Evolutionary conservation across 2,888 invertebrate genomes (phyloP), one percentile per base, ranked within the genome.

Genomic region (Agrotis ipsilon): DNA sequence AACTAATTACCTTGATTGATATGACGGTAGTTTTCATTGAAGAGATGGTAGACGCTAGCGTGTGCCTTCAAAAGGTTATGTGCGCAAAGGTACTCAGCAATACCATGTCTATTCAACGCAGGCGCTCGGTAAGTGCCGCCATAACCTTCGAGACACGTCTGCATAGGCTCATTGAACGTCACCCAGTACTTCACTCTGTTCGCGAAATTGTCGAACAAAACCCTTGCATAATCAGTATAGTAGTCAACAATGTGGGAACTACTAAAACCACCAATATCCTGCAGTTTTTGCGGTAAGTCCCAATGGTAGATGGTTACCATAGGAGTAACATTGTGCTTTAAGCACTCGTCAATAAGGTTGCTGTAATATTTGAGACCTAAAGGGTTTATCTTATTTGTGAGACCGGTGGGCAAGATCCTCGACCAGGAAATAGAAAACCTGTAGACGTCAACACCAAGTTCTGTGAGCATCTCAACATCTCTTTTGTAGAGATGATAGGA

Each of bases 391-490:
- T 96, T 88, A 85, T 97, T 97, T 16, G 96, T 96, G 68, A 97
- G 95, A 14, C 98, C 98, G 16, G 96, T 97, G 0, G 98, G 98
- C 78, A 98, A 92, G 59, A 98, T 96, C 62, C 98, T 94, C 0
- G 97, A 92, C 98, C 98, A 98, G 0, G 98, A 97, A 82, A 98
- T 96, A 0, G 98, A 98, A 90, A 98, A 98, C 54, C 98, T 96
- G 90, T 98, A 98, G 74, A 97, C 96, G 80, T 97, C 93, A 0
- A 97, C 97, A 16, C 97, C 97, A 4, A 97, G 90, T 77, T 97
- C 96, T 60, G 94, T 95, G 2, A 97, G 91, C 96, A 97, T 96
- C 90, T 97, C 94, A 0, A 97, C 97, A 87, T 97, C 97, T 54
- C 96, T 93, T 73, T 96, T 97, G 88, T 97, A 97, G 70, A 96